These are phyloP conservation scores for Aleiodes testaceus DNA, from an alignment of 2,888 invertebrate species.

Conservation along the genomic window DNA sequence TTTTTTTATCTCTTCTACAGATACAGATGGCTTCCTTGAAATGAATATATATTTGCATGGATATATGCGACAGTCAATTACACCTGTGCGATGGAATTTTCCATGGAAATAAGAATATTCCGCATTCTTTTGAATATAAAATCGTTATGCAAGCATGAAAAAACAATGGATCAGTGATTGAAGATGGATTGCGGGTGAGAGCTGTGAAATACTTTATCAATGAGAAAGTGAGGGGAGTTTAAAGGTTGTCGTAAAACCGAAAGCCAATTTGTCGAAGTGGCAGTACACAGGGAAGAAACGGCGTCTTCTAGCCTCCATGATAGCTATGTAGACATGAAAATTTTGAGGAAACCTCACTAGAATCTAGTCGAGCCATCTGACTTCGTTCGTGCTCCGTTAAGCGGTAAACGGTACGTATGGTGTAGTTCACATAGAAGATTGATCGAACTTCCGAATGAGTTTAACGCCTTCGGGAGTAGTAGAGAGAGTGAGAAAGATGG, in stretches of 20 bases:
- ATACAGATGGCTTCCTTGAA: neutral
- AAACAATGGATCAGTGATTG: conserved; percentile 5
- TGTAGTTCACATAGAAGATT: conserved; percentile 50
- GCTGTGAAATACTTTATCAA: conserved; percentile 2
- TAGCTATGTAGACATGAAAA: conserved; percentile 38
- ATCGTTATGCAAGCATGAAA: neutral
- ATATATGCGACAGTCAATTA: neutral
- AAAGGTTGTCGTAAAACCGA: conserved; percentile 21
- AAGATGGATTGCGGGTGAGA: neutral
- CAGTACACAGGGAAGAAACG: conserved; percentile 35
- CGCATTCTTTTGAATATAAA: too few relatives aligned
- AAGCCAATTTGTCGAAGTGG: conserved; percentile 43
- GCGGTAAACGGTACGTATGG: conserved; percentile 50
- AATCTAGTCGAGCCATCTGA: conserved; percentile 41
- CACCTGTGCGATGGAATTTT: too few relatives aligned
- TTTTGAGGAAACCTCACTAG: conserved; percentile 42
- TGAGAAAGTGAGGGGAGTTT: neutral
- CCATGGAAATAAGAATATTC: too few relatives aligned
- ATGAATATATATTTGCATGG: neutral
- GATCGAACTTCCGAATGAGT: conserved; percentile 46
- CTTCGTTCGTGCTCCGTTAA: conserved; percentile 51
- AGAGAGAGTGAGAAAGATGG: conserved; percentile 22
- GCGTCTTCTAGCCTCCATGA: conserved; percentile 25
- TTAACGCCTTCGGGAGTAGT: conserved; percentile 39
- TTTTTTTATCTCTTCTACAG: neutral